Conservation (phyloP, 64 coral and sea anemone genomes). For the Actinia equina region DNA sequence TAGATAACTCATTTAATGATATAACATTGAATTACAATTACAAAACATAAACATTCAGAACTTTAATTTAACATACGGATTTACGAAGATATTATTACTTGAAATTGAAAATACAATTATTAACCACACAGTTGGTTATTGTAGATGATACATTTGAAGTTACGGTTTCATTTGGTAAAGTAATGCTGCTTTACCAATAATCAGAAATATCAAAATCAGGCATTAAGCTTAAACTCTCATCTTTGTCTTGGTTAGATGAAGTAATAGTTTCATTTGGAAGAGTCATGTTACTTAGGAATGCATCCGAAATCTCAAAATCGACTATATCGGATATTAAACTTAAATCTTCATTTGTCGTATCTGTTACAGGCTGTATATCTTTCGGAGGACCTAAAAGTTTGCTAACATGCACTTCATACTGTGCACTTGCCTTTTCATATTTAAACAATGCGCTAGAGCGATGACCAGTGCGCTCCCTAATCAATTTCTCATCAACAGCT, state of each 20-base stretch:
- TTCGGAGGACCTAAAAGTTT: neutral
- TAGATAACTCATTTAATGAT: neutral
- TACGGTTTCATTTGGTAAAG: conserved; percentile 1
- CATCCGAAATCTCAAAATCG: neutral
- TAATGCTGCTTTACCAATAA: neutral
- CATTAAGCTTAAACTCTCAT: neutral
- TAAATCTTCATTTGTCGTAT: neutral
- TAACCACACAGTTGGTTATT: neutral
- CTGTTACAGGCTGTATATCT: neutral
- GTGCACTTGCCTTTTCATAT: neutral
- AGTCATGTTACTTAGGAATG: neutral
- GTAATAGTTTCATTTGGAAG: neutral
- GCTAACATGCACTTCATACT: neutral
- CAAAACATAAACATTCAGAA: neutral
- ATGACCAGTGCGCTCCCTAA: conserved; percentile 1
- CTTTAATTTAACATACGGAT: neutral
- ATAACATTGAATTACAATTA: neutral
- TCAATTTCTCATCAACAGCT: neutral
- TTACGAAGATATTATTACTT: neutral
- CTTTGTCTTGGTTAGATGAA: neutral
- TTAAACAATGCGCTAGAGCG: conserved; percentile 1
- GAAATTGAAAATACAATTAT: conserved; percentile 3
- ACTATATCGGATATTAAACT: neutral
- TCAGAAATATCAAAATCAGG: neutral
- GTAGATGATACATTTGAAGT: neutral